These are phyloP conservation scores for Eulimnadia texana DNA, from an alignment of 1,140 invertebrate genomes.

Conservation along the genomic window DNA sequence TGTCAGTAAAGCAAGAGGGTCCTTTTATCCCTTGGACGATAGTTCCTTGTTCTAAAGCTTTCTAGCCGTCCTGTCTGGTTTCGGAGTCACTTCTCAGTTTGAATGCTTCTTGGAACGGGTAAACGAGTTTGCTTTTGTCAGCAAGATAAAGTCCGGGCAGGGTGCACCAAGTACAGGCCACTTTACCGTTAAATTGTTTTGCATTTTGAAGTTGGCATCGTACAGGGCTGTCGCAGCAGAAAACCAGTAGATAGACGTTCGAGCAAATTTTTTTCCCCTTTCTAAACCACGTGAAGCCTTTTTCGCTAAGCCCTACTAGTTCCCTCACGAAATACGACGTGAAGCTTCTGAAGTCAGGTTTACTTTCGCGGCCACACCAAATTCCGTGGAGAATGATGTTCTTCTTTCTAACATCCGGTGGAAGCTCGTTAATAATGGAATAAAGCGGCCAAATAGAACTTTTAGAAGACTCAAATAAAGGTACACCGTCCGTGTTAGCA, in stretches of 20 bases:
- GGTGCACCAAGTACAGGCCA: background rate
- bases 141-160: background rate
- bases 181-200: background rate
- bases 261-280: background rate
- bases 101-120: background rate
- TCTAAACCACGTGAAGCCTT: background rate
- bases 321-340: background rate
- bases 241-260: background rate
- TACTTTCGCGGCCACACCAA: background rate
- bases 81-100: background rate
- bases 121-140: background rate
- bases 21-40: background rate
- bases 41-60: background rate
- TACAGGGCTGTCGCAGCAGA: background rate
- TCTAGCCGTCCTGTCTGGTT: background rate
- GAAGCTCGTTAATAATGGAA: background rate
- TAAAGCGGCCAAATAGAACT: background rate
- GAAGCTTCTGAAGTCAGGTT: background rate
- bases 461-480: background rate
- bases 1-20: background rate
- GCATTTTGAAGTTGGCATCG: background rate
- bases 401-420: background rate
- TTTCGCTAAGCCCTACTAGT: background rate
- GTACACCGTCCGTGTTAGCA: background rate
- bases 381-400: background rate